These are phyloP conservation scores for Ranitomeya imitator DNA, from an alignment of 2,113 vertebrate genomes.

Conservation along the genomic window DNA sequence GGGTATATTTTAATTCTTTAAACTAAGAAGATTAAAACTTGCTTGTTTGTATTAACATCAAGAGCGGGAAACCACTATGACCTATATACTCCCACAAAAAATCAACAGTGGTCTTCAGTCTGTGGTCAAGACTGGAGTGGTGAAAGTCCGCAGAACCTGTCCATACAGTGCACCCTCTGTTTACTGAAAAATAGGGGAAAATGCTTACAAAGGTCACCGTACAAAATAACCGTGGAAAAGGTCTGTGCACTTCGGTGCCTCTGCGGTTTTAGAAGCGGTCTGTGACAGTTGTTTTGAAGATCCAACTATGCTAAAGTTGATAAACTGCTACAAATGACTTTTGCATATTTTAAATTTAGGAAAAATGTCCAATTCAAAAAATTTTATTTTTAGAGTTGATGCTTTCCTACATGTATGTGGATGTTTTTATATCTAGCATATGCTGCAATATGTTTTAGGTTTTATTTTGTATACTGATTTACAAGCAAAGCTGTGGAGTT, in stretches of 20 bases:
- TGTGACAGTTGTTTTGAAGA: constrained; percentile 15
- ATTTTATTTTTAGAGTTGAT: not conserved
- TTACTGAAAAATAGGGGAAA: constrained; percentile 47
- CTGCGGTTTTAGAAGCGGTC: not conserved
- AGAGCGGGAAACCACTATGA: constrained; percentile 55
- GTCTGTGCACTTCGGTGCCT: not conserved
- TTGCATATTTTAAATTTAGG: not conserved
- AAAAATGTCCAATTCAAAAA: not conserved
- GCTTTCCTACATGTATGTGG: not conserved
- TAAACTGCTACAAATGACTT: not conserved
- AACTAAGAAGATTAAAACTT: constrained; percentile 56
- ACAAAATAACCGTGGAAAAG: constrained; percentile 45
- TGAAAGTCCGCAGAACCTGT: constrained; percentile 38
- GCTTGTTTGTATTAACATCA: constrained; percentile 54
- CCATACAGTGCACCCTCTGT: constrained; percentile 45
- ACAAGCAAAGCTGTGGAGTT: too few relatives aligned
- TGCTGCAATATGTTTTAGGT: too few relatives aligned
- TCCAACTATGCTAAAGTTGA: not conserved
- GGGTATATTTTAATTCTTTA: constrained; percentile 58
- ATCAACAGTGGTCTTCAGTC: constrained; percentile 54
- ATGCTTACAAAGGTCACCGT: constrained; percentile 54
- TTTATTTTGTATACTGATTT: too few relatives aligned
- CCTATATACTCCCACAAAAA: constrained; percentile 55
- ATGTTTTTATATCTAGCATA: not conserved
- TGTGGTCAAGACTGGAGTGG: constrained; percentile 43